A percentile compares a stretch with the other conserved stretches of the same genome.
phyloP scores from a whole-genome alignment of 2,888 invertebrate genomes.

The Xestia rhomboidea region DNA sequence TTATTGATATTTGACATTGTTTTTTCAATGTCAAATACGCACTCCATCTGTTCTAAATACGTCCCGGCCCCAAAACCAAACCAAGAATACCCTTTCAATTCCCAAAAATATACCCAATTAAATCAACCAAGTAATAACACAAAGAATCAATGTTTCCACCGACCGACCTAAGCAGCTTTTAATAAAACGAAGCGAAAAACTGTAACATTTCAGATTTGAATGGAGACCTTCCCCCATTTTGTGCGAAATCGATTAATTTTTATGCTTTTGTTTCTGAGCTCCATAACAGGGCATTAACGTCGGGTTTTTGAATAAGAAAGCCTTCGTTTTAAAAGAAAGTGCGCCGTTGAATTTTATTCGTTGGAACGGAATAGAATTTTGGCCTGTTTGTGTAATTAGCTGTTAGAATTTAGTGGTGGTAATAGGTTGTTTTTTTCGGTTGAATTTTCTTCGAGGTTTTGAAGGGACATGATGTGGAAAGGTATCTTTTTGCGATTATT shows the following conservation, averaged over 20 bases:
- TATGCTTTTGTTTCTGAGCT: conserved; percentile 59
- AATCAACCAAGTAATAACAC: conserved; percentile 39
- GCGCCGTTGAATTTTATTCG: conserved; percentile 60
- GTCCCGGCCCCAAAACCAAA: not conserved
- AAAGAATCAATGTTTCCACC: conserved; percentile 47
- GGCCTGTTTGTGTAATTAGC: conserved; percentile 60
- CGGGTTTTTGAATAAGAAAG: conserved; percentile 60
- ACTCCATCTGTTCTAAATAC: not conserved
- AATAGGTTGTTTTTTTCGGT: conserved; percentile 43
- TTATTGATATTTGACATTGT: not conserved
- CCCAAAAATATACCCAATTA: conserved; percentile 43
- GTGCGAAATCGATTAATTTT: conserved; percentile 64
- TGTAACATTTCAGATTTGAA: conserved; percentile 55
- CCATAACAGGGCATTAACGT: conserved; percentile 59
- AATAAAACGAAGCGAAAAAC: conserved; percentile 52
- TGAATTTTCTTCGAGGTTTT: conserved; percentile 35
- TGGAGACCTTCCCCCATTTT: conserved; percentile 41
- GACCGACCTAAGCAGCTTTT: conserved; percentile 48
- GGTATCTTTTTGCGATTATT: conserved; percentile 17
- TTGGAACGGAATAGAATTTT: conserved; percentile 48
- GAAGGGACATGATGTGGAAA: conserved; percentile 37
- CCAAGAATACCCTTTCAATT: not conserved
- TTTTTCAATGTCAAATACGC: not conserved
- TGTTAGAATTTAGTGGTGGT: conserved; percentile 54
- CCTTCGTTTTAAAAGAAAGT: conserved; percentile 60